Base-by-base conservation (phyloP, 2,113 vertebrate genomes). In the Entosphenus tridentatus region DNA sequence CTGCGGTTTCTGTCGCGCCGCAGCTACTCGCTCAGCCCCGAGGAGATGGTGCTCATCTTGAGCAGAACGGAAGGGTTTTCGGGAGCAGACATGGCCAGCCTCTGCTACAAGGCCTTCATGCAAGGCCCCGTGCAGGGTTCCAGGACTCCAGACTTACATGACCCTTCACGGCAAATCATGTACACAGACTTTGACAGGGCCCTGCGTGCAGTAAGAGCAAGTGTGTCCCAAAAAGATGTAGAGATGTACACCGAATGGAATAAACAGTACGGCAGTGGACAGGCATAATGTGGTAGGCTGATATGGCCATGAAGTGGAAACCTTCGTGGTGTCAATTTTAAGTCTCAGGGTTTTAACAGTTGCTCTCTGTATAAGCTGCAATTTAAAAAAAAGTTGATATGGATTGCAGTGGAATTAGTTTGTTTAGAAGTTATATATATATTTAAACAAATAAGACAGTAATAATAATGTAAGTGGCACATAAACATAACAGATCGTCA, bases 191-290 rank as follows among this genome's bases (percentile, higher is more conserved):
- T 65, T 21, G 62, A 65, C 62, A n/a, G 62, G 21, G 62, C 62
- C n/a, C 62, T 65, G n/a, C 62, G 62, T 21, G n/a, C 62, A 65
- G 62, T 65, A 65, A n/a, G 62, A 65, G 62, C 62, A 21, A 65
- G 62, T 21, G 21, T 21, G 21, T 16, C n/a, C 62, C 62, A n/a
- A n/a, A 65, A 65, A 65, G 62, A 65, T 65, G n/a, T 65, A n/a
- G 62, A 65, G 62, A 65, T 21, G 62, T 65, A 65, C 62, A 10
- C 21, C 62, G 62, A 65, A 10, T 65, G n/a, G n/a, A 21, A 65
- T 21, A 65, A 65, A 21, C 62, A 11, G 21, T 65, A 65, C 11
- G 62, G 62, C 21, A 21, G 62, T 65, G 62, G 62, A 21, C 62
- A 65, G 62, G 8, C 62, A n/a, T 65, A 21, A 65, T 65, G 62